Evolutionary conservation across 2,888 invertebrate genomes (phyloP).

Genomic region (Myopa testacea): DNA sequence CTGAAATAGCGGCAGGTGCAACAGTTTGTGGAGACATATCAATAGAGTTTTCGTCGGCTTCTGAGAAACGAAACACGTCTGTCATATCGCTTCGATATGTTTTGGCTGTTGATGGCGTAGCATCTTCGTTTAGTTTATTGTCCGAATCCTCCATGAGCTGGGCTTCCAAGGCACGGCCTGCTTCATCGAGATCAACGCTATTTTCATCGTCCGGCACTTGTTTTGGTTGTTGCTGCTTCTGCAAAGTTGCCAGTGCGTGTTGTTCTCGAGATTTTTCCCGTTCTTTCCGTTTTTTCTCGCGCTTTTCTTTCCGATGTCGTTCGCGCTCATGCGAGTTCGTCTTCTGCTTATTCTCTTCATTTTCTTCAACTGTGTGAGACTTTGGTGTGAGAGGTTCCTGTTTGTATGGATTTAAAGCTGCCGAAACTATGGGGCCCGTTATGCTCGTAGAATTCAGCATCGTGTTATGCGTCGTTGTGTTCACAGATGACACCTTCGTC

Average conservation of each 20-base stretch:
- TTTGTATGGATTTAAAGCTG: conserved; percentile 66
- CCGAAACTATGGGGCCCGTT: conserved; percentile 65
- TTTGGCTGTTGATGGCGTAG: conserved; percentile 65
- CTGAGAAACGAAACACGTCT: conserved; percentile 74
- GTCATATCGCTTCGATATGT: conserved; percentile 68
- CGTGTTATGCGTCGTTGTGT: conserved; percentile 38
- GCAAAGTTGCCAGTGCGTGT: conserved; percentile 55
- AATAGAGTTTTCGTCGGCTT: conserved; percentile 72
- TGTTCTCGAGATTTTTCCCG: conserved; percentile 70
- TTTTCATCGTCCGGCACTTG: conserved; percentile 74
- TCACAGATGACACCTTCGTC: conserved; percentile 31
- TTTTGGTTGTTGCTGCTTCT: conserved; percentile 49
- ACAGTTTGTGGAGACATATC: conserved; percentile 56
- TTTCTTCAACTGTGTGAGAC: conserved; percentile 59
- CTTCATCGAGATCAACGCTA: conserved; percentile 84
- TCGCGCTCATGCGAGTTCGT: conserved; percentile 60
- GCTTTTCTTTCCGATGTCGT: conserved; percentile 70
- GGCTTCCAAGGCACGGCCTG: conserved; percentile 85
- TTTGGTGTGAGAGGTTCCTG: conserved; percentile 63
- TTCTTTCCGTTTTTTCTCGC: conserved; percentile 75
- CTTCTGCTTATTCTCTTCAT: conserved; percentile 60
- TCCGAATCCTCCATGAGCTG: conserved; percentile 79
- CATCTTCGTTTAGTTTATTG: conserved; percentile 67
- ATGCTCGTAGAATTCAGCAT: conserved; percentile 45
- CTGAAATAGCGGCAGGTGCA: conserved; percentile 34